Evolutionary conservation across 2,888 invertebrate species (phyloP).

Genomic region (Tuta absoluta): DNA sequence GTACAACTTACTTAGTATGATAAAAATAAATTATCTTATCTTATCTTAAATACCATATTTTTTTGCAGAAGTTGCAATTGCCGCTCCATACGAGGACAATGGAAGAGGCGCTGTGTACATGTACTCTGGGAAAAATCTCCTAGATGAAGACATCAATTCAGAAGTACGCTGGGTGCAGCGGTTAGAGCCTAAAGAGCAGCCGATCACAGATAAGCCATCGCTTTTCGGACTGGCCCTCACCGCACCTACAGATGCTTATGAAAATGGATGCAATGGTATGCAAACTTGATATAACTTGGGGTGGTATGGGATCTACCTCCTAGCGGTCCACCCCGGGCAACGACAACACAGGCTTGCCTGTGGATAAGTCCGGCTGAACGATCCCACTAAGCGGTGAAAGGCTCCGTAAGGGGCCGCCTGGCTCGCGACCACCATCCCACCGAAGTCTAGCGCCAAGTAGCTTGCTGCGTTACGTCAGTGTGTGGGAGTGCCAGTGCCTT

Average conservation of each 20-base stretch:
- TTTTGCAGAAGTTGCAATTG: constrained; percentile 57
- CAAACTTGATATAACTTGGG: too few relatives aligned
- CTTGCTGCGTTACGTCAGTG: too few relatives aligned
- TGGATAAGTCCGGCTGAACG: too few relatives aligned
- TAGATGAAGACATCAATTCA: constrained; percentile 25
- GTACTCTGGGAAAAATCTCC: constrained; percentile 51
- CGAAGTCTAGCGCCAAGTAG: too few relatives aligned
- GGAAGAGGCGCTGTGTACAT: constrained; percentile 59
- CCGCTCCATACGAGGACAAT: constrained; percentile 57
- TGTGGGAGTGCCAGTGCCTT: background rate
- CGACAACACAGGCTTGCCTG: too few relatives aligned
- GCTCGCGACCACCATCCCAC: too few relatives aligned
- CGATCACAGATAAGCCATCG: background rate
- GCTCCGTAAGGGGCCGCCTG: too few relatives aligned
- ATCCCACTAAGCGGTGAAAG: too few relatives aligned
- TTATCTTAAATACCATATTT: background rate
- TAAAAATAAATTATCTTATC: too few relatives aligned
- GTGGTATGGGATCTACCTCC: too few relatives aligned
- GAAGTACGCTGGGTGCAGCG: constrained; percentile 41
- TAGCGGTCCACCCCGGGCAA: too few relatives aligned
- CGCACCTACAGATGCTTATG: constrained; percentile 43
- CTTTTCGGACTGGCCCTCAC: constrained; percentile 54
- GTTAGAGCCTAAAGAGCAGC: constrained; percentile 33
- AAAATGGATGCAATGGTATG: constrained; percentile 58
- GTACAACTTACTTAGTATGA: too few relatives aligned